Evolutionary conservation across 2,797 vertebrate genomes (phyloP).

Genomic region (Merluccius polli): DNA sequence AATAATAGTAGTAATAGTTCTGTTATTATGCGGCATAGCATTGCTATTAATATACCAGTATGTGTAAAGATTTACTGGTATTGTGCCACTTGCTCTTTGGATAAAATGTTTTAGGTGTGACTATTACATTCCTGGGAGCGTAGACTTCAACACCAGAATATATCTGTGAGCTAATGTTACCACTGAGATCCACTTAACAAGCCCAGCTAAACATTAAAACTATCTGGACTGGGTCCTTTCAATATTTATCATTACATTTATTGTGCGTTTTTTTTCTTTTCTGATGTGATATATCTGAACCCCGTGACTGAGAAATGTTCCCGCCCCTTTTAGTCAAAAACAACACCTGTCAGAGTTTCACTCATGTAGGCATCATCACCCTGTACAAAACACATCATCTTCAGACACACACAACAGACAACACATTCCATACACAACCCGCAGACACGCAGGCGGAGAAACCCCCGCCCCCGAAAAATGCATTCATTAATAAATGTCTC

Average conservation of each 20-base stretch:
- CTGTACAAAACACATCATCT: neutral
- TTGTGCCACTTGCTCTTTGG: neutral
- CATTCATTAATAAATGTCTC: conserved; percentile 47
- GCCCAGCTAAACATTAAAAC: neutral
- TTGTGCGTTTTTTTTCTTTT: neutral
- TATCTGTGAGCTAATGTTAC: neutral
- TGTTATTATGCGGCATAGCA: neutral
- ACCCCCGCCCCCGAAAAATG: conserved; percentile 45
- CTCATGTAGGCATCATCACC: too few relatives aligned
- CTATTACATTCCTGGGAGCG: neutral
- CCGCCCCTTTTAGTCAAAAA: too few relatives aligned
- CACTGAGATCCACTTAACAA: neutral
- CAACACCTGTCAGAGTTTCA: too few relatives aligned
- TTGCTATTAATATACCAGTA: neutral
- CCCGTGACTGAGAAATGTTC: too few relatives aligned
- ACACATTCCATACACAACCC: neutral
- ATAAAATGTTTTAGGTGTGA: too few relatives aligned
- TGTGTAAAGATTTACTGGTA: neutral
- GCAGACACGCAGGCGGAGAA: conserved; percentile 2
- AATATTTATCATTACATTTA: neutral
- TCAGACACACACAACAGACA: neutral
- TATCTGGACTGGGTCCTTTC: neutral
- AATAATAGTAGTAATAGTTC: too few relatives aligned
- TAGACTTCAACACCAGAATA: neutral
- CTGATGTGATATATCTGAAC: too few relatives aligned